These are phyloP conservation scores for Drosophila basisetae DNA, from an alignment of 2,888 invertebrate species.

Conservation along the genomic window DNA sequence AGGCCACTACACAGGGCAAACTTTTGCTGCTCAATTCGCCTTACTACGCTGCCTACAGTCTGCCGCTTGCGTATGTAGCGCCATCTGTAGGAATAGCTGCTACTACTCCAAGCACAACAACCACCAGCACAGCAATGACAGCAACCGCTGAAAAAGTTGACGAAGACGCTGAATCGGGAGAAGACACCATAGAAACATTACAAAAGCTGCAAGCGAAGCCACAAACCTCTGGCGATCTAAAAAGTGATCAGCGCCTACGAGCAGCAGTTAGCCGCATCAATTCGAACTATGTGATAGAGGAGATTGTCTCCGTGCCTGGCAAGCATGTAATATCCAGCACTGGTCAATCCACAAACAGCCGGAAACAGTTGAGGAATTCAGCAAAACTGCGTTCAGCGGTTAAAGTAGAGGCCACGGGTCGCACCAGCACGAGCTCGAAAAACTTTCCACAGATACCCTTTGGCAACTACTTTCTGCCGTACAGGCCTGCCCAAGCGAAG, in stretches of 20 bases:
- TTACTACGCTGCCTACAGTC: slow-evolving; percentile 49
- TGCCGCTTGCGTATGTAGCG: slow-evolving; percentile 59
- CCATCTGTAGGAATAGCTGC: slow-evolving; percentile 44
- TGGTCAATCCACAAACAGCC: slow-evolving; percentile 2
- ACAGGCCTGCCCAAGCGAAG: slow-evolving; percentile 60
- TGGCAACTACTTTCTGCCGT: slow-evolving; percentile 83
- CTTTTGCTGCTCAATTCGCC: slow-evolving; percentile 49
- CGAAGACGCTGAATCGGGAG: slow-evolving; percentile 14
- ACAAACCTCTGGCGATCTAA: slow-evolving; percentile 66
- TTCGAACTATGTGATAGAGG: slow-evolving; percentile 82
- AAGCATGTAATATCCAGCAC: slow-evolving; percentile 67
- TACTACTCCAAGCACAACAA: slow-evolving; percentile 40
- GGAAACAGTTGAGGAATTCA: slow-evolving; percentile 29
- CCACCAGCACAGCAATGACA: slow-evolving; percentile 60
- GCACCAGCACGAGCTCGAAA: slow-evolving; percentile 79
- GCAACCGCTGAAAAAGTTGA: slow-evolving; percentile 36
- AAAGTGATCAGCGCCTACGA: slow-evolving; percentile 73
- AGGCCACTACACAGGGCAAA: slow-evolving; percentile 36
- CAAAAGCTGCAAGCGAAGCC: slow-evolving; percentile 67
- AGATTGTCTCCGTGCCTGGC: slow-evolving; percentile 81
- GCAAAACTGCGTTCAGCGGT: slow-evolving; percentile 54
- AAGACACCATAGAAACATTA: slow-evolving; percentile 48
- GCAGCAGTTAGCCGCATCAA: slow-evolving; percentile 82
- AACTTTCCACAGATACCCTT: slow-evolving; percentile 82
- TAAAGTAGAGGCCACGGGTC: slow-evolving; percentile 82